Conservation (phyloP, 2,888 invertebrate species). For the Oscheius onirici region DNA sequence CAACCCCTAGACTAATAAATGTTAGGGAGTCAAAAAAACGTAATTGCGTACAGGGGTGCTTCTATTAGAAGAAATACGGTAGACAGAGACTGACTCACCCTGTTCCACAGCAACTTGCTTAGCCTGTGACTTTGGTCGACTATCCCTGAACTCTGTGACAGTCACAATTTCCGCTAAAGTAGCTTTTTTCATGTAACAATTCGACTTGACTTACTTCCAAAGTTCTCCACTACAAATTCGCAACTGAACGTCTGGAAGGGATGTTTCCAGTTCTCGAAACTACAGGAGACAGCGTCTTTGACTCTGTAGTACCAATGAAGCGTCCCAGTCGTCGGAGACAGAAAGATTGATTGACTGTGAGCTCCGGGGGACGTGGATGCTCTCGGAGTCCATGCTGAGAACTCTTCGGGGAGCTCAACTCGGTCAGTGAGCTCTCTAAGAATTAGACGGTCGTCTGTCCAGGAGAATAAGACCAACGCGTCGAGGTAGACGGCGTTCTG, state of each 20-base stretch:
- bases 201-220: conserved; percentile 50
- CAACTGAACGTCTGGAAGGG: conserved; percentile 66
- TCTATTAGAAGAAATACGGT: neutral
- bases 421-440: conserved; percentile 65
- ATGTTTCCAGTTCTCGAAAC: conserved; percentile 61
- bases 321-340: conserved; percentile 38
- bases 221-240: conserved; percentile 49
- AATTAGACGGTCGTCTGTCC: conserved; percentile 65
- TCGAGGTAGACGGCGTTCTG: conserved; percentile 57
- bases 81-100: neutral
- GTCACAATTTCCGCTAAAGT: conserved; percentile 56
- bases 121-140: conserved; percentile 47
- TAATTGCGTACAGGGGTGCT: no score
- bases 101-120: conserved; percentile 32
- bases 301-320: conserved; percentile 41
- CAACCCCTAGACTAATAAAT: no score
- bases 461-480: conserved; percentile 52
- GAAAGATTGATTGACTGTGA: conserved; percentile 35
- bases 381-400: conserved; percentile 45
- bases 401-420: conserved; percentile 54
- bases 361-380: conserved; percentile 12
- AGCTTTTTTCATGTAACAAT: no score
- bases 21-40: no score
- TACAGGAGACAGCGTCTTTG: conserved; percentile 44
- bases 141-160: conserved; percentile 53